Base-by-base conservation (phyloP, 1,140 invertebrate species). In the Hyposmocoma kahamanoa region DNA sequence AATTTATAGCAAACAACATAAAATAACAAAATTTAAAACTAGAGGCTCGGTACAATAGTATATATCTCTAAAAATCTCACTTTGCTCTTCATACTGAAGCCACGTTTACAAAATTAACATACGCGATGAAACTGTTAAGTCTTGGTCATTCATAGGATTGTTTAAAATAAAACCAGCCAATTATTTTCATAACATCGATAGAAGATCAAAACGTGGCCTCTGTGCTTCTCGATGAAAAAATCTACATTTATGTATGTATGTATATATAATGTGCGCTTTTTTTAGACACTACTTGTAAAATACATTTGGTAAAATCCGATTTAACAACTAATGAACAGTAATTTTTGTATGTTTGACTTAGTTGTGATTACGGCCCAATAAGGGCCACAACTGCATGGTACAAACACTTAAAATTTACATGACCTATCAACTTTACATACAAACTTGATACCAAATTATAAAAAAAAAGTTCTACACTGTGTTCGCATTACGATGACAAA, bases 401-500 rank as follows among this genome's bases (percentile, higher is more conserved):
- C 50, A 76, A 82, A 69, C 72, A 61, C 66, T 72, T 78, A 76
- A 63, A 64, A 74, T 68, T 70, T 59, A 62, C 48, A 61, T 67
- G 53, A 69, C 71, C 78, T 72, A 68, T 56, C 65, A 74, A 76
- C 67, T 67, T 75, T 58, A 82, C 47, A 58, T 58, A 50, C 66
- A 82, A 79, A 76, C 60, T 64, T 54, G 63, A 72, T 70, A 73
- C 54, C 48, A 48, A 57, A 58, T 52, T 36, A 36, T 57, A 70
- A 76, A 80, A 75, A 22, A 63, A 65, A 70, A 66, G 56, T 72
- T 65, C 51, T 66, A 62, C 52, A n/a, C n/a, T n/a, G n/a, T n/a
- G 58, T 43, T 67, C 65, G 55, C 53, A 62, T 61, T 62, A 50
- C 53, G 58, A 53, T 68, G 67, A 68, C 60, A 63, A 61, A 68